Conservation (phyloP, 2,797 vertebrate species). For the Cyprinella venusta region DNA sequence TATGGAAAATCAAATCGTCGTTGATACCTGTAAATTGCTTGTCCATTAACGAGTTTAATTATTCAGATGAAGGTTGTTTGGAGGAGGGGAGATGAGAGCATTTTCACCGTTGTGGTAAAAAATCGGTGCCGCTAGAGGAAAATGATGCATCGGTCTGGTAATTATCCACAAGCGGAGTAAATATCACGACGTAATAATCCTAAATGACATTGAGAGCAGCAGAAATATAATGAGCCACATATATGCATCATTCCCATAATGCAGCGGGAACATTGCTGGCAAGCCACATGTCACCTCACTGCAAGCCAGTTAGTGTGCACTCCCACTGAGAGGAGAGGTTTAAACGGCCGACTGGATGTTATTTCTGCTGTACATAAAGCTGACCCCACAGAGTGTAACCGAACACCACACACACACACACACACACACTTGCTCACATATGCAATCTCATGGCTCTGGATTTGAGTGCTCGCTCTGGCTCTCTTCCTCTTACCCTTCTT, state of each 20-base stretch:
- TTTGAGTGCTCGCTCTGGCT: slow-evolving; percentile 33
- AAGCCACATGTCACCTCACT: slow-evolving; percentile 52
- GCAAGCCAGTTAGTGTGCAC: slow-evolving; percentile 56
- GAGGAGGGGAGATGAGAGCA: slow-evolving; percentile 49
- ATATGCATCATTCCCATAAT: slow-evolving; percentile 43
- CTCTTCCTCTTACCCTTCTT: slow-evolving; percentile 32
- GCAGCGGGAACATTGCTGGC: slow-evolving; percentile 57
- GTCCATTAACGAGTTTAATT: slow-evolving; percentile 75
- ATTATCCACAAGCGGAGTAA: slow-evolving; percentile 56
- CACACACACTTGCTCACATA: slow-evolving; percentile 30
- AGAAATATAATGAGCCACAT: slow-evolving; percentile 56
- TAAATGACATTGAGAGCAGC: slow-evolving; percentile 52
- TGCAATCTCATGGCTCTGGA: slow-evolving; percentile 32
- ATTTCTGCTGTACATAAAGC: slow-evolving; percentile 62
- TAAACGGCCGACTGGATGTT: slow-evolving; percentile 59
- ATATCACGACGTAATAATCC: slow-evolving; percentile 58
- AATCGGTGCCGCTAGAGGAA: slow-evolving; percentile 42
- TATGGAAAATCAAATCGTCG: slow-evolving; percentile 73
- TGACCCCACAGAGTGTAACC: slow-evolving; percentile 59
- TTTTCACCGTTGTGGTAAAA: slow-evolving; percentile 60
- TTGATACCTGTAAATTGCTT: slow-evolving; percentile 67
- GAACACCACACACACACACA: slow-evolving; percentile 40
- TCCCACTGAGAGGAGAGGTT: slow-evolving; percentile 59
- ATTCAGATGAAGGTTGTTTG: slow-evolving; percentile 56
- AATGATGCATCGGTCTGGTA: slow-evolving; percentile 45